A percentile compares a stretch with the other conserved stretches of the same genome.
These are phyloP conservation scores for Orius laevigatus DNA, from an alignment of 1,140 invertebrate genomes.

Conservation along the genomic window DNA sequence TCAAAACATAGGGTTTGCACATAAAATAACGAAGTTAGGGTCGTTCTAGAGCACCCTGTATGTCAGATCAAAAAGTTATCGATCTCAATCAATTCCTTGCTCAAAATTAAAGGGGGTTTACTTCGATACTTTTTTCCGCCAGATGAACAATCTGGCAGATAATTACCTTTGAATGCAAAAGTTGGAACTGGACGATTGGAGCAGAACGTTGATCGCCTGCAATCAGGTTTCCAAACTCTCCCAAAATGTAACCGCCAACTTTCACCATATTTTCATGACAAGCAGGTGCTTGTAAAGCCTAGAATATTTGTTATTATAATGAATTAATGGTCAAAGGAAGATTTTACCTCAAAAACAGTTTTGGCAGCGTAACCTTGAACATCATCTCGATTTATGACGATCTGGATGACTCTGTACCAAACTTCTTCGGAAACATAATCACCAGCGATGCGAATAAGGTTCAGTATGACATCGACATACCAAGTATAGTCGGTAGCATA, in stretches of 20 bases:
- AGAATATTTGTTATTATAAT: slow-evolving; percentile 12
- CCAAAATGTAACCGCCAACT: slow-evolving; percentile 98
- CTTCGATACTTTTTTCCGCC: too few relatives aligned
- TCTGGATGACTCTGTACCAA: slow-evolving; percentile 99
- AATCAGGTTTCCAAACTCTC: slow-evolving; percentile 99
- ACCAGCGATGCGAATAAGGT: slow-evolving; percentile 97
- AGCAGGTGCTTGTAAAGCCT: slow-evolving; percentile 90
- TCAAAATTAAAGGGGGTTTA: too few relatives aligned
- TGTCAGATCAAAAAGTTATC: too few relatives aligned
- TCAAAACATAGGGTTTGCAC: too few relatives aligned
- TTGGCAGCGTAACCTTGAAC: slow-evolving; percentile 99
- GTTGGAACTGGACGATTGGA: slow-evolving; percentile 87
- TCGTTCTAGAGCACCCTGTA: too few relatives aligned
- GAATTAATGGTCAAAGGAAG: slow-evolving; percentile 15
- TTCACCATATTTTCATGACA: slow-evolving; percentile 99
- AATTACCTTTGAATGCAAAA: slow-evolving; percentile 81
- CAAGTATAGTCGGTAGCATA: slow-evolving; percentile 99
- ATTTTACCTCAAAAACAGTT: slow-evolving; percentile 82
- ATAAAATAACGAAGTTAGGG: too few relatives aligned
- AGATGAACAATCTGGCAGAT: too few relatives aligned
- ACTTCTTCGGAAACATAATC: slow-evolving; percentile 97
- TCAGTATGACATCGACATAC: slow-evolving; percentile 98
- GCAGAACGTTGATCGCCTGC: slow-evolving; percentile 95
- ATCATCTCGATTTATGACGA: slow-evolving; percentile 98
- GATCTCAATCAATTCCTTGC: too few relatives aligned